Percentiles rank a stretch among this genome's conserved stretches.
Conservation (phyloP, 2,888 invertebrate species). For the Petrolisthes cinctipes region DNA sequence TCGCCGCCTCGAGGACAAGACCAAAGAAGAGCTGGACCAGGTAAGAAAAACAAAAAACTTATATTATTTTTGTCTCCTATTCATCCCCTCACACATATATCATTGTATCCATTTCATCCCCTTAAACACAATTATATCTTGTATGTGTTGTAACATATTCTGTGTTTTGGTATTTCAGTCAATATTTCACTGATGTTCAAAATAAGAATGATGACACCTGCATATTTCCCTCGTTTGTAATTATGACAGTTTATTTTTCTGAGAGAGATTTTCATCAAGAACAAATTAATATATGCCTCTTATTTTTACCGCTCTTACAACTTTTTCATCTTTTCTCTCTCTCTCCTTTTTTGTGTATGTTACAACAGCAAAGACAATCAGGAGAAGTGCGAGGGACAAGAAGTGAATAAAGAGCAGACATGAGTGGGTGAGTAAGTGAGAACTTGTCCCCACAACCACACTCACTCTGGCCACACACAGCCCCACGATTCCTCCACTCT, state of each 20-base stretch:
- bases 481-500: neutral
- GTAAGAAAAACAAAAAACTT: constrained; percentile 67
- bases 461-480: neutral
- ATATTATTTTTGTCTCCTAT: no score
- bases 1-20: constrained; percentile 93
- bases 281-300: no score
- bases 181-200: no score
- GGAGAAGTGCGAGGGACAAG: constrained; percentile 93
- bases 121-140: no score
- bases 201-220: no score
- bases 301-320: neutral
- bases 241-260: no score
- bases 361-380: constrained; percentile 79
- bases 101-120: no score
- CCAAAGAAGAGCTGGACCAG: constrained; percentile 91
- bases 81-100: no score
- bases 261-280: no score
- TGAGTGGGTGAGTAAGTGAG: neutral
- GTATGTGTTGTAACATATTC: no score
- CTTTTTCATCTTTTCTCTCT: neutral
- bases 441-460: neutral
- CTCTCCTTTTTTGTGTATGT: neutral
- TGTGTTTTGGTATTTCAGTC: no score
- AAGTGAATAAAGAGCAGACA: constrained; percentile 31
- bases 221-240: no score